Evolutionary conservation across 1,140 invertebrate genomes (phyloP).

Genomic region (Drosophila truncata): DNA sequence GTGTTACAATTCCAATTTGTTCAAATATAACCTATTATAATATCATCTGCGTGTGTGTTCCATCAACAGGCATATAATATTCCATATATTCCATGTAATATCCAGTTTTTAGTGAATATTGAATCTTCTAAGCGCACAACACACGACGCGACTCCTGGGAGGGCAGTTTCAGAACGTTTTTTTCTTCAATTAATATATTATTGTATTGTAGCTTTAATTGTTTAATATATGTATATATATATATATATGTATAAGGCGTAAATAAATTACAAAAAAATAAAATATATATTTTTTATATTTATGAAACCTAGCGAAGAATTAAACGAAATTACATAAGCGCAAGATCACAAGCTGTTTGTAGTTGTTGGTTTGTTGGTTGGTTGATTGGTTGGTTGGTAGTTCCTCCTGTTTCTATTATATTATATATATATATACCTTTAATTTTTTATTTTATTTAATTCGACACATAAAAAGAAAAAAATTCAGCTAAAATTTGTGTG

Average conservation of each 20-base stretch:
- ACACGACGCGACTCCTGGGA: slow-evolving; percentile 10
- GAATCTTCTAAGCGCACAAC: slow-evolving; percentile 9
- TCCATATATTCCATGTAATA: slow-evolving; percentile 17
- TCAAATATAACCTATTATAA: slow-evolving; percentile 43
- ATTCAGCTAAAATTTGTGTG: slow-evolving; percentile 77
- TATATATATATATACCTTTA: slow-evolving; percentile 33
- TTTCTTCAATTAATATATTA: slow-evolving; percentile 25
- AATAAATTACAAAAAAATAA: slow-evolving; percentile 72
- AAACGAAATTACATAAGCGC: slow-evolving; percentile 57
- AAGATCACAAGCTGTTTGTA: slow-evolving; percentile 78
- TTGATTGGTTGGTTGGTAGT: slow-evolving; percentile 33
- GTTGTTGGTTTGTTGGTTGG: slow-evolving; percentile 34
- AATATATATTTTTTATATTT: slow-evolving; percentile 45
- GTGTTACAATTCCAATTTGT: slow-evolving; percentile 41
- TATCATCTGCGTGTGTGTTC: slow-evolving; percentile 21
- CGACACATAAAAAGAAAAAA: slow-evolving; percentile 75
- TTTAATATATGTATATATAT: slow-evolving; percentile 33
- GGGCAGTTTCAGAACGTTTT: slow-evolving; percentile 33
- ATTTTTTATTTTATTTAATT: slow-evolving; percentile 70
- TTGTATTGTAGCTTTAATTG: slow-evolving; percentile 32
- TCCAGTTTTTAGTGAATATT: slow-evolving; percentile 7
- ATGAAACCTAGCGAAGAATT: slow-evolving; percentile 59
- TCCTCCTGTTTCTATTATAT: slow-evolving; percentile 23
- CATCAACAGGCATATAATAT: not conserved
- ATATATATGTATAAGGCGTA: slow-evolving; percentile 47